Evolutionary conservation across 2,113 vertebrate species (phyloP).

Genomic region (Holacanthus passer): DNA sequence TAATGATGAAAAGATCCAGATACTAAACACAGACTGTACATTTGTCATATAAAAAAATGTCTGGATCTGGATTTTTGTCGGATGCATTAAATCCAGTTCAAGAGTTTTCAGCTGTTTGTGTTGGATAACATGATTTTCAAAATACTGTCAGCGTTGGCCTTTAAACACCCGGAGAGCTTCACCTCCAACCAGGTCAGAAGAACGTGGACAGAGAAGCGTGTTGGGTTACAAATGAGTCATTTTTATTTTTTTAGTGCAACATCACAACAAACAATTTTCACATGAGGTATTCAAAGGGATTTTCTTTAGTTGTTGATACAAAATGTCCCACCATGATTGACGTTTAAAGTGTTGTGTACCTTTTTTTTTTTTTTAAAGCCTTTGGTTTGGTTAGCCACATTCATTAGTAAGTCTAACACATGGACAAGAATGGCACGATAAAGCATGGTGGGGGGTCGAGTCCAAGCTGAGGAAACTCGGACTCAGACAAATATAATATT

Average conservation of each 20-base stretch:
- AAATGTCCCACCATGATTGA: constrained; percentile 88
- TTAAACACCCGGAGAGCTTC: neutral
- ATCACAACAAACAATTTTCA: constrained; percentile 90
- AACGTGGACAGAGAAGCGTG: constrained; percentile 31
- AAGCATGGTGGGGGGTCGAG: constrained; percentile 80
- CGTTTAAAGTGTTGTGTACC: constrained; percentile 84
- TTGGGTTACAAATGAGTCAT: constrained; percentile 86
- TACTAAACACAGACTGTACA: neutral
- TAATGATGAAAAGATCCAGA: neutral
- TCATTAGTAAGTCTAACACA: constrained; percentile 85
- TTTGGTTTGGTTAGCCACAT: constrained; percentile 89
- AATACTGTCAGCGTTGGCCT: neutral
- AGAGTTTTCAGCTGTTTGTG: neutral
- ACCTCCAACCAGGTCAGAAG: constrained; percentile 35
- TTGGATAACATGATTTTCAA: neutral
- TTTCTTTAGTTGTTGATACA: constrained; percentile 86
- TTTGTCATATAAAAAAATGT: too few relatives aligned
- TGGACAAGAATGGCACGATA: constrained; percentile 83
- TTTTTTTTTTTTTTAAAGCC: constrained; percentile 79
- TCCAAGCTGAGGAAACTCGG: constrained; percentile 73
- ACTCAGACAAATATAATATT: constrained; percentile 76
- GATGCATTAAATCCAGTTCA: neutral
- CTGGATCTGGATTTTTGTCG: too few relatives aligned
- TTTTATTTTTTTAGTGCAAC: constrained; percentile 89
- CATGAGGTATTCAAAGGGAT: constrained; percentile 90